Evolutionary conservation across 2,113 vertebrate species (phyloP).

Genomic region (Pollimyrus isidori): DNA sequence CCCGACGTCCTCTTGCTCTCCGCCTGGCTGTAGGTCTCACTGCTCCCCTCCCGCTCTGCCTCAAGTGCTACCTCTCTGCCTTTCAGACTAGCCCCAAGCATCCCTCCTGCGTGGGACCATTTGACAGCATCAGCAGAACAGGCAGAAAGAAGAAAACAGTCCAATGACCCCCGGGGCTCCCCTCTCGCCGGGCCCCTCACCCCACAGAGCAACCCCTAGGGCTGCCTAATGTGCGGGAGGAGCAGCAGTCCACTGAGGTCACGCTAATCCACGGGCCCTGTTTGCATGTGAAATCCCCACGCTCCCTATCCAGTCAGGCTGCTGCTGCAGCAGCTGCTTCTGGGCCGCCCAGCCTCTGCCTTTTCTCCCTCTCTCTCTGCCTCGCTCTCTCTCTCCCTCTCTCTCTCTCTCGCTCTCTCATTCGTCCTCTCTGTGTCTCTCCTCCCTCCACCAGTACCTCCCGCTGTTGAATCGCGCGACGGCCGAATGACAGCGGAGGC

Average conservation of each 20-base stretch:
- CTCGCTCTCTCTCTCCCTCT: conserved; percentile 21
- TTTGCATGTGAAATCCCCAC: conserved; percentile 36
- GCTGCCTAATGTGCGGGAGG: conserved; percentile 3
- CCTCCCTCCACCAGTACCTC: conserved; percentile 39
- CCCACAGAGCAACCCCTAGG: background rate
- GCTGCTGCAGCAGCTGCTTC: conserved; percentile 23
- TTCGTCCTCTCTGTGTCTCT: conserved; percentile 21
- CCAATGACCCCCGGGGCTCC: background rate
- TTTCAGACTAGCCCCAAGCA: conserved; percentile 76
- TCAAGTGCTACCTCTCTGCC: conserved; percentile 49
- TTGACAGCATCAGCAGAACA: conserved; percentile 60
- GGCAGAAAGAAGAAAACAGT: conserved; percentile 21
- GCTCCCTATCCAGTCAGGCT: conserved; percentile 23
- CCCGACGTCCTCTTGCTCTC: conserved; percentile 39
- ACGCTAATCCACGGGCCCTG: conserved; percentile 49
- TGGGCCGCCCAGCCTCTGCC: conserved; percentile 26
- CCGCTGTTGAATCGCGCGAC: conserved; percentile 47
- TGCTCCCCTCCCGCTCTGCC: conserved; percentile 46
- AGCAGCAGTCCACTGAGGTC: conserved; percentile 16
- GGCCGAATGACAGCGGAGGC: conserved; percentile 61
- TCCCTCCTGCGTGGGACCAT: conserved; percentile 75
- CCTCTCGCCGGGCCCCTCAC: conserved; percentile 2
- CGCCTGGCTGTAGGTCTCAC: conserved; percentile 48
- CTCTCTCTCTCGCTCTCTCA: conserved; percentile 25
- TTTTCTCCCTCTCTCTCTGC: conserved; percentile 24